Evolutionary conservation across 2,113 vertebrate genomes (phyloP).

Genomic region (Sakesphorus luctuosus): DNA sequence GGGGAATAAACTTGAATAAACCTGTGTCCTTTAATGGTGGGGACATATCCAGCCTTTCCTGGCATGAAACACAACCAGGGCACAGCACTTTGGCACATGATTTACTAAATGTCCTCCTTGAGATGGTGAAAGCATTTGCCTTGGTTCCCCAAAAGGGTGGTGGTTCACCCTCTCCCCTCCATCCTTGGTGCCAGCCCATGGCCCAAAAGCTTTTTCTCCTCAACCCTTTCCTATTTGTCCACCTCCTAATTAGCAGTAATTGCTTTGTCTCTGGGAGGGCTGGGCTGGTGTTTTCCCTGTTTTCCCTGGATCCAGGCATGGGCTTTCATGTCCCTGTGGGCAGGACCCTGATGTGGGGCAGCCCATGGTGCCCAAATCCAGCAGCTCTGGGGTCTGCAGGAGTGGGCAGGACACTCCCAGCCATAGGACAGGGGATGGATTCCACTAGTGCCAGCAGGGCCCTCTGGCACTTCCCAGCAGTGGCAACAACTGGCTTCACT

Average conservation of each 20-base stretch:
- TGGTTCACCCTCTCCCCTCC: neutral
- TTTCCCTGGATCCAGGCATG: rapidly evolving
- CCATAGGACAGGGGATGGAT: rapidly evolving
- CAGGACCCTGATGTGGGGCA: neutral
- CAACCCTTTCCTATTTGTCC: neutral
- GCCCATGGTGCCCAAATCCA: rapidly evolving
- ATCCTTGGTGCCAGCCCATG: neutral
- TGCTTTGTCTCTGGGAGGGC: neutral
- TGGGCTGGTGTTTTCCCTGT: neutral
- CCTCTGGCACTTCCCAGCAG: neutral
- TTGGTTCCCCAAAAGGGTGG: neutral
- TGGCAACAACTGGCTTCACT: neutral
- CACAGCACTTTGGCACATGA: neutral
- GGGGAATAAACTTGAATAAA: neutral
- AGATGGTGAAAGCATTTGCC: neutral
- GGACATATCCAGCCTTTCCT: neutral
- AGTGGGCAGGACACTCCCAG: neutral
- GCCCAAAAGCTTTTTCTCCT: neutral
- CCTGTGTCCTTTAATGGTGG: neutral
- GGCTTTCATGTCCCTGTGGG: neutral
- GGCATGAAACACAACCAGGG: neutral
- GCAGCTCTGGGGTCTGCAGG: neutral
- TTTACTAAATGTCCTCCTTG: neutral
- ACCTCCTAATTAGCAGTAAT: neutral
- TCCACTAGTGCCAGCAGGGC: neutral